A percentile compares a stretch with the other conserved stretches of the same genome.
phyloP scores from a whole-genome alignment of 2,888 invertebrate species.

The Vanessa cardui region DNA sequence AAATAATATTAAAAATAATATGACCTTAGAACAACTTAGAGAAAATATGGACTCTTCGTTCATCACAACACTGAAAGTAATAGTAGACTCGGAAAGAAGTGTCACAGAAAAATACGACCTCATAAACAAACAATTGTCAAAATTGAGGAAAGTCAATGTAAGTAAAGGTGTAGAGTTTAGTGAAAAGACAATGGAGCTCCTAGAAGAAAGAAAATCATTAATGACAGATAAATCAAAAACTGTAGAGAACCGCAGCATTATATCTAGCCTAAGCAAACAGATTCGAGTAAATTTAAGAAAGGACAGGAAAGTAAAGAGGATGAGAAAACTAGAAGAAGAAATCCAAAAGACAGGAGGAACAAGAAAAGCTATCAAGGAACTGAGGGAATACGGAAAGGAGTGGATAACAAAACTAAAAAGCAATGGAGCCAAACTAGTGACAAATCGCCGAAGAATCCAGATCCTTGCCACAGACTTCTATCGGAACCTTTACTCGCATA shows the following conservation, averaged over 20 bases:
- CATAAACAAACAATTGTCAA: neutral
- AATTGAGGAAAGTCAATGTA: too few species aligned
- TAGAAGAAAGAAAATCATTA: slow-evolving; percentile 32
- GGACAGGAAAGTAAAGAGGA: slow-evolving; percentile 32
- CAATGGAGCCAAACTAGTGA: too few species aligned
- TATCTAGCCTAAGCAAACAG: slow-evolving; percentile 38
- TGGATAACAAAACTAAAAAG: slow-evolving; percentile 26
- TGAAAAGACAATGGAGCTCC: slow-evolving; percentile 7
- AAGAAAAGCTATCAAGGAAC: slow-evolving; percentile 40
- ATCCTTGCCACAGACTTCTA: too few species aligned
- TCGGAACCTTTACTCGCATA: too few species aligned
- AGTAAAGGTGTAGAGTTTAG: slow-evolving; percentile 1
- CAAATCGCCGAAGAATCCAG: too few species aligned
- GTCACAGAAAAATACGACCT: slow-evolving; percentile 16
- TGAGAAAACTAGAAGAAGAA: slow-evolving; percentile 23
- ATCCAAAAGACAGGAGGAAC: slow-evolving; percentile 36
- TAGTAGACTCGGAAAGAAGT: slow-evolving; percentile 17
- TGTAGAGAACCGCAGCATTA: slow-evolving; percentile 11
- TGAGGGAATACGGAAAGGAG: slow-evolving; percentile 28
- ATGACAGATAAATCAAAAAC: slow-evolving; percentile 22
- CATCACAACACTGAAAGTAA: slow-evolving; percentile 1
- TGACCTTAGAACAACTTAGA: neutral
- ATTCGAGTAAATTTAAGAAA: slow-evolving; percentile 41
- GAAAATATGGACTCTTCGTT: slow-evolving; percentile 9
- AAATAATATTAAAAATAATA: too few species aligned